Percentiles rank a stretch among this genome's conserved stretches.
Evolutionary conservation across 2,113 vertebrate species (phyloP).

Genomic region (Paramormyrops kingsleyae): DNA sequence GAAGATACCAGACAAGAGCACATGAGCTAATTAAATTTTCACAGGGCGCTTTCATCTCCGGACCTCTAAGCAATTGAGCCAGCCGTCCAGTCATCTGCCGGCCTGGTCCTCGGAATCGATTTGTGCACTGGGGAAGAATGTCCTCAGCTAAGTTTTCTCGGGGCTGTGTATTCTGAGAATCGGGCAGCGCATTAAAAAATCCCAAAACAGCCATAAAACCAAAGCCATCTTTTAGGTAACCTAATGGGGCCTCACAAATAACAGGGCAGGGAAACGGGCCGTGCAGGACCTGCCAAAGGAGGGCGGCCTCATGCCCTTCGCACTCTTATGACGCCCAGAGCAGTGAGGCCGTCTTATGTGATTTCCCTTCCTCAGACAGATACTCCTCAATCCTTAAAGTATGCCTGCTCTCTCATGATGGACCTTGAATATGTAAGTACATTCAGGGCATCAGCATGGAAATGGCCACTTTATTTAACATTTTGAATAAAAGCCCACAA

Average conservation of each 20-base stretch:
- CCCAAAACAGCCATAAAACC: neutral
- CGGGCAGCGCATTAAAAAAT: neutral
- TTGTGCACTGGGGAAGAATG: neutral
- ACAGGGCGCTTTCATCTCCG: neutral
- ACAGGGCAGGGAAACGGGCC: conserved; percentile 14
- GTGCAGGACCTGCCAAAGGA: neutral
- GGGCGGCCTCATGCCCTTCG: conserved; percentile 17
- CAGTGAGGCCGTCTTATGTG: conserved; percentile 52
- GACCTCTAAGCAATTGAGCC: neutral
- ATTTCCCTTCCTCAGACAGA: conserved; percentile 63
- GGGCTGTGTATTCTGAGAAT: neutral
- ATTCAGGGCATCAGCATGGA: conserved; percentile 50
- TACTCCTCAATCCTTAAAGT: conserved; percentile 63
- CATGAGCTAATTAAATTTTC: neutral
- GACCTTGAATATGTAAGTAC: conserved; percentile 58
- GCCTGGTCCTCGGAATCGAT: neutral
- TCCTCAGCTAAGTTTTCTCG: neutral
- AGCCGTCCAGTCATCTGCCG: neutral
- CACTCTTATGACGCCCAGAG: conserved; percentile 46
- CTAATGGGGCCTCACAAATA: conserved; percentile 17
- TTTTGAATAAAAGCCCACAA: conserved; percentile 61
- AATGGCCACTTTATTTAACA: conserved; percentile 68
- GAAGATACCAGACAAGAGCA: neutral
- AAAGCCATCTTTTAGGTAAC: neutral
- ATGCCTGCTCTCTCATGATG: conserved; percentile 62